Evolutionary conservation across 2,113 vertebrate species (phyloP).

Genomic region (Paradoxurus hermaphroditus): DNA sequence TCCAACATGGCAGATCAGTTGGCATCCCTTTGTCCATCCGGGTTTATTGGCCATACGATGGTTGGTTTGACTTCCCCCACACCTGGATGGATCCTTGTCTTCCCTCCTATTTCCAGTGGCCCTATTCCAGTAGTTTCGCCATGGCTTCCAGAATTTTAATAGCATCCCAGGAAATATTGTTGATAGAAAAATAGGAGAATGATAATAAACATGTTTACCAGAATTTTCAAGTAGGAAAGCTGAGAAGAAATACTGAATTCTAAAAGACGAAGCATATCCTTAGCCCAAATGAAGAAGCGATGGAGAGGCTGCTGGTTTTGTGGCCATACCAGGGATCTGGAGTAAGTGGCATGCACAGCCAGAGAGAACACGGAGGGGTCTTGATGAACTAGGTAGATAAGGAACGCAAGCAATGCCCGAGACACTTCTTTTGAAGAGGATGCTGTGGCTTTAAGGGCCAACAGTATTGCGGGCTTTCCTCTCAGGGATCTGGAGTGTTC

Average conservation of each 20-base stretch:
- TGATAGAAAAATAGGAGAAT: constrained; percentile 48
- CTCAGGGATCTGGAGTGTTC: not conserved
- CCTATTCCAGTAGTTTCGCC: not conserved
- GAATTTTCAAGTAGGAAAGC: constrained; percentile 5
- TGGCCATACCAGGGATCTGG: not conserved
- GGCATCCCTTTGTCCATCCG: not conserved
- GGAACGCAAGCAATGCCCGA: not conserved
- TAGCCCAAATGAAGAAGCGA: not conserved
- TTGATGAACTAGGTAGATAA: not conserved
- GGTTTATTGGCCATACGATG: not conserved
- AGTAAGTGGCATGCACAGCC: fast-evolving
- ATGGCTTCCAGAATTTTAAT: not conserved
- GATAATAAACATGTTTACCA: constrained; percentile 27
- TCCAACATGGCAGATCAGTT: not conserved
- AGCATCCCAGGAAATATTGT: not conserved
- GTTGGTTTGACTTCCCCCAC: not conserved
- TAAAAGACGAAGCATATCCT: not conserved
- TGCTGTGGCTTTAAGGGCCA: not conserved
- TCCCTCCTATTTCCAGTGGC: not conserved
- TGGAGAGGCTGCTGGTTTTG: not conserved
- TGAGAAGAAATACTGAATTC: not conserved
- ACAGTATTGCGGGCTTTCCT: not conserved
- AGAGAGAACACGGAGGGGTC: not conserved
- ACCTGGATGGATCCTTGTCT: not conserved
- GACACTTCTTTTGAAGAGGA: not conserved